Conservation (phyloP, 2,888 invertebrate species). For the Trichogramma evanescens region DNA sequence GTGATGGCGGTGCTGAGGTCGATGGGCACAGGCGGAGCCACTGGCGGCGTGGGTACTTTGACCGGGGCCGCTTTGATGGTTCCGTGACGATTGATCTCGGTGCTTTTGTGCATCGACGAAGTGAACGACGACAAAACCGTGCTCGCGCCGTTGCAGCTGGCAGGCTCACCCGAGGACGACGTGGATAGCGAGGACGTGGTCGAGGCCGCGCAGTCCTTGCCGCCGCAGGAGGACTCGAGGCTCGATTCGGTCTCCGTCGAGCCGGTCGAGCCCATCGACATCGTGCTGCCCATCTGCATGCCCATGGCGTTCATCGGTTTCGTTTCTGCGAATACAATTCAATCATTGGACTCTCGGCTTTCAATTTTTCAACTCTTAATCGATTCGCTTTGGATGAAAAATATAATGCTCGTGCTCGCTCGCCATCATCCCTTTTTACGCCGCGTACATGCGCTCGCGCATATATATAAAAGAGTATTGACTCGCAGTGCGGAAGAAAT, state of each 20-base stretch:
- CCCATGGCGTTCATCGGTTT: constrained; percentile 46
- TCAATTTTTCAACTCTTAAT: neutral
- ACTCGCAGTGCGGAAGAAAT: neutral
- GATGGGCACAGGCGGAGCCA: constrained; percentile 40
- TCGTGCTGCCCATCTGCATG: constrained; percentile 45
- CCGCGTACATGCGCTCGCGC: neutral
- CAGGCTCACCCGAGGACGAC: constrained; percentile 43
- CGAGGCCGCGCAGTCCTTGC: constrained; percentile 42
- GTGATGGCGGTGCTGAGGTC: constrained; percentile 64
- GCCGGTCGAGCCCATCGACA: constrained; percentile 46
- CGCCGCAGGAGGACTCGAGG: constrained; percentile 42
- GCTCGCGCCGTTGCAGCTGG: constrained; percentile 41
- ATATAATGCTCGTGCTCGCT: neutral
- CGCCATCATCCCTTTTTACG: neutral
- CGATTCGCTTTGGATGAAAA: neutral
- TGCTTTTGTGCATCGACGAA: constrained; percentile 26
- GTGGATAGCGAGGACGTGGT: constrained; percentile 42
- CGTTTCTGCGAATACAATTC: constrained; percentile 26
- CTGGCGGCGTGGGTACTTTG: constrained; percentile 21
- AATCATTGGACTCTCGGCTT: neutral
- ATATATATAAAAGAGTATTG: neutral
- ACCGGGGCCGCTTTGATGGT: neutral
- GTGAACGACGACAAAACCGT: constrained; percentile 27
- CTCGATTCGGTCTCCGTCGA: constrained; percentile 45
- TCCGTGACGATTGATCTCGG: constrained; percentile 9